phyloP scores from a whole-genome alignment of 2,888 invertebrate species.

The Papilio elwesi region DNA sequence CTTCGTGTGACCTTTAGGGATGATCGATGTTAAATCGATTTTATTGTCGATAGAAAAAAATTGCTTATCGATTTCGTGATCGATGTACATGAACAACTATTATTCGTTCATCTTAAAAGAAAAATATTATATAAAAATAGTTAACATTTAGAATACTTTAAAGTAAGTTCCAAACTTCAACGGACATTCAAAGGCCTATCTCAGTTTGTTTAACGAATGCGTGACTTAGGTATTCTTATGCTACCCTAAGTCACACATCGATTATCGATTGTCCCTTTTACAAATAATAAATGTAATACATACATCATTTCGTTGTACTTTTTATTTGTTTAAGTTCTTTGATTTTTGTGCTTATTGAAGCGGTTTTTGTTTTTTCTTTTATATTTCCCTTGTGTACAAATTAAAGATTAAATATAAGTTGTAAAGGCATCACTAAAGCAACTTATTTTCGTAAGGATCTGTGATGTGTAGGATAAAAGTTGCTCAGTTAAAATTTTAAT shows the following conservation, averaged over 20 bases:
- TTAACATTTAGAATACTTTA: background rate
- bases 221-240: no score
- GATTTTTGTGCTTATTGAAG: constrained; percentile 48
- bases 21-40: constrained; percentile 1
- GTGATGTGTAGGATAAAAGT: constrained; percentile 69
- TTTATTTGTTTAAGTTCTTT: constrained; percentile 51
- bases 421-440: constrained; percentile 16
- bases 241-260: constrained; percentile 13
- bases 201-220: no score
- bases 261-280: constrained; percentile 48
- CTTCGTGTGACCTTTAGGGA: constrained; percentile 32
- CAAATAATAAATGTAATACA: constrained; percentile 45
- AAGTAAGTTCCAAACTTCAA: background rate
- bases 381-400: constrained; percentile 48
- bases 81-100: background rate
- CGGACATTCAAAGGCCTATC: background rate
- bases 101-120: background rate
- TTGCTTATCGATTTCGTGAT: background rate
- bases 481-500: constrained; percentile 76
- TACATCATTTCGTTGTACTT: constrained; percentile 69
- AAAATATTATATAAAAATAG: background rate
- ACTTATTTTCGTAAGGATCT: constrained; percentile 50
- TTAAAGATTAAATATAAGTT: constrained; percentile 15
- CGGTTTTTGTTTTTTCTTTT: constrained; percentile 49
- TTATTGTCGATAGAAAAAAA: background rate